These are phyloP conservation scores for Hyla sarda DNA, from an alignment of 2,113 vertebrate genomes.

Conservation along the genomic window DNA sequence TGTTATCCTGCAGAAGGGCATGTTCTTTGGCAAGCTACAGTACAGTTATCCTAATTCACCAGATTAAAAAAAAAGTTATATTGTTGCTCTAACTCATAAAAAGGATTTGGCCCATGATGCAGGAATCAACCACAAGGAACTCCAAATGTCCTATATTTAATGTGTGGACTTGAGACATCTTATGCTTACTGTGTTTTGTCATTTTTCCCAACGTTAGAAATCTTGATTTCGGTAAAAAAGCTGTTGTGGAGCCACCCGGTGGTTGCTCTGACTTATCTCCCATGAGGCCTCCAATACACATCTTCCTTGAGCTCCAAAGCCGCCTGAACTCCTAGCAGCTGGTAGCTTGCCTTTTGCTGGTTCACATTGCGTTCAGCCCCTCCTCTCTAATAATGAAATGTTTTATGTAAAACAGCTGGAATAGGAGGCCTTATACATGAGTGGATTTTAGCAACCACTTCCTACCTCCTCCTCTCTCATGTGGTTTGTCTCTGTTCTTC, in stretches of 20 bases:
- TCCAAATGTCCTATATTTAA: neutral
- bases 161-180: neutral
- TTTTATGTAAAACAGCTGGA: slow-evolving; percentile 85
- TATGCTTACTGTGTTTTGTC: too few relatives aligned
- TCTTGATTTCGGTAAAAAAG: neutral
- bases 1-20: too few relatives aligned
- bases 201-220: neutral
- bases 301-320: neutral
- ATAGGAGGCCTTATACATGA: slow-evolving; percentile 74
- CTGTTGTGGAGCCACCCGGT: slow-evolving; percentile 67
- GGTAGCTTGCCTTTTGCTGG: slow-evolving; percentile 63
- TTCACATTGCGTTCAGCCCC: slow-evolving; percentile 72
- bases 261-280: slow-evolving; percentile 36
- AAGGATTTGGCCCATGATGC: neutral
- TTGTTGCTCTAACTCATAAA: neutral
- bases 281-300: neutral
- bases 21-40: too few relatives aligned
- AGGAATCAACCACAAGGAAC: neutral
- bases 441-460: slow-evolving; percentile 77
- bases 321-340: neutral
- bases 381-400: slow-evolving; percentile 71
- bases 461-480: slow-evolving; percentile 78
- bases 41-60: too few relatives aligned
- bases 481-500: slow-evolving; percentile 79
- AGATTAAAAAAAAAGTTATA: too few relatives aligned